phyloP scores from a whole-genome alignment of 2,888 invertebrate species.

The Caprella mutica region DNA sequence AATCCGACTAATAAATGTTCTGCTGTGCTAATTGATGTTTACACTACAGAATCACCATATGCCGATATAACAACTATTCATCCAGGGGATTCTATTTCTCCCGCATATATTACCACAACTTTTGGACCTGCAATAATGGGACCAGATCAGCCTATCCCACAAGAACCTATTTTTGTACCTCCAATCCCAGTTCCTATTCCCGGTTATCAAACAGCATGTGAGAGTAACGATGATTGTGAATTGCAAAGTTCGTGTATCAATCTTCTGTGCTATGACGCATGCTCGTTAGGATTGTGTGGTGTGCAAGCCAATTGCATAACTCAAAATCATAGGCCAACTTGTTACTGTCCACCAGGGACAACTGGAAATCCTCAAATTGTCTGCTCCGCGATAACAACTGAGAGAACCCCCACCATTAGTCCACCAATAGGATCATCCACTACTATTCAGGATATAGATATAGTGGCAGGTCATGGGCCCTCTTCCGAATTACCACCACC shows the following conservation, averaged over 20 bases:
- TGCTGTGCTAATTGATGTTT: slow-evolving; percentile 8
- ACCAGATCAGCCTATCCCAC: background rate
- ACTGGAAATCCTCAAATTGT: slow-evolving; percentile 49
- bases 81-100: background rate
- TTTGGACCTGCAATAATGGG: background rate
- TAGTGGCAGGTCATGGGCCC: slow-evolving; percentile 3
- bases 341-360: slow-evolving; percentile 38
- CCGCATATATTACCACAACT: background rate
- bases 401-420: slow-evolving; percentile 43
- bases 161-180: background rate
- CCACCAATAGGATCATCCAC: too few relatives aligned
- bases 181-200: slow-evolving; percentile 1
- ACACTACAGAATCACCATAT: too few relatives aligned
- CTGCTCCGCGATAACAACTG: background rate
- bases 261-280: slow-evolving; percentile 73
- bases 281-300: slow-evolving; percentile 49
- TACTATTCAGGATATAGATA: background rate
- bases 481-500: slow-evolving; percentile 5
- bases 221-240: slow-evolving; percentile 26
- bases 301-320: slow-evolving; percentile 37
- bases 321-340: slow-evolving; percentile 38
- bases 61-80: too few relatives aligned
- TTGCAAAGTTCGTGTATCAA: slow-evolving; percentile 52
- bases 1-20: slow-evolving; percentile 50
- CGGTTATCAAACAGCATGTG: slow-evolving; percentile 18